A percentile compares a stretch with the other conserved stretches of the same genome.
These are phyloP conservation scores for Rallus crepitans DNA, from an alignment of 2,797 vertebrate species.

Conservation along the genomic window DNA sequence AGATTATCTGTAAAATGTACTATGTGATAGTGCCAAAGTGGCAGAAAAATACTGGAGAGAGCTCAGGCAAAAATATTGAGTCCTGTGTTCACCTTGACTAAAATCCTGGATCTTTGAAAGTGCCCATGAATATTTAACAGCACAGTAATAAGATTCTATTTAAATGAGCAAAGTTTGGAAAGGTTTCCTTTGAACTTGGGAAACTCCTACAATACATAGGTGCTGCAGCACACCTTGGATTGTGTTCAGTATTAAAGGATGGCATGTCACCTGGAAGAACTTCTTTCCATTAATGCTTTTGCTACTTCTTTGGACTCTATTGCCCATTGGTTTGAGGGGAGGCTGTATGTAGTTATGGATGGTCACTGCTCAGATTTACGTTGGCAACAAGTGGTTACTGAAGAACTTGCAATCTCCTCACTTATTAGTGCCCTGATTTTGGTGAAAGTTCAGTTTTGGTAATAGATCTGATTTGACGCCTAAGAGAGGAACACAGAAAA, in stretches of 20 bases:
- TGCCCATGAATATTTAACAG: constrained; percentile 37
- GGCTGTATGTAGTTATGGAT: neutral
- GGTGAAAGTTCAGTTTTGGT: neutral
- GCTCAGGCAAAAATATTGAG: neutral
- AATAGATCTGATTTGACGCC: neutral
- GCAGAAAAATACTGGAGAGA: neutral
- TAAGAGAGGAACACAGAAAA: neutral
- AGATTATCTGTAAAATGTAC: neutral
- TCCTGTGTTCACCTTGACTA: neutral
- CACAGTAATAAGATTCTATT: neutral
- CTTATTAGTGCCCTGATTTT: neutral
- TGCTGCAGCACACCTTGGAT: neutral
- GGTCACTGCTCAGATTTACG: neutral
- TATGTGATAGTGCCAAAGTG: neutral
- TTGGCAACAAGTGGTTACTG: neutral
- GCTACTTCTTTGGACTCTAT: neutral
- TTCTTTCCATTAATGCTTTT: neutral
- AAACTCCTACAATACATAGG: neutral
- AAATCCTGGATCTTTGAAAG: constrained; percentile 32
- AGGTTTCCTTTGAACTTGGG: neutral
- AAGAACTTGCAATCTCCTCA: neutral
- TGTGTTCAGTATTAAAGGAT: neutral
- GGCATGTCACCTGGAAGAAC: neutral
- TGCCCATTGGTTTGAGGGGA: fast-evolving
- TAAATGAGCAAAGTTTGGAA: neutral